Conservation (phyloP, 2,797 vertebrate species). For the Sebastes hubbsi region DNA sequence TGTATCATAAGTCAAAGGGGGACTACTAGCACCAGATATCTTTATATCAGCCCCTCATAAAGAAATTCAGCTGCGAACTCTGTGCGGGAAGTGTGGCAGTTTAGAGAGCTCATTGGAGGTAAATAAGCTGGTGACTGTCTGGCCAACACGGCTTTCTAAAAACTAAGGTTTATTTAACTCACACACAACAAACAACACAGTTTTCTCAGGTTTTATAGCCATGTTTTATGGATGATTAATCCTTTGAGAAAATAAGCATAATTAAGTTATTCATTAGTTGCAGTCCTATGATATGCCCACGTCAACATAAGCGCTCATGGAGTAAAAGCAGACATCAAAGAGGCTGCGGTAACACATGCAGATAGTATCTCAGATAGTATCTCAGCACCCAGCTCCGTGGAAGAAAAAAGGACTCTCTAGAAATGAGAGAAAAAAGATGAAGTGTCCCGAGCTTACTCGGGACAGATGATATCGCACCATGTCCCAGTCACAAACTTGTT, state of each 20-base stretch:
- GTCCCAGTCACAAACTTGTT: slow-evolving; percentile 24
- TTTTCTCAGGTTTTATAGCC: background rate
- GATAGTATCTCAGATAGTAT: background rate
- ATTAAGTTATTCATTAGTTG: background rate
- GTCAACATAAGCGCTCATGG: background rate
- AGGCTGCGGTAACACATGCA: background rate
- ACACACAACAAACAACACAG: slow-evolving; percentile 1
- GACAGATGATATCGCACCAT: background rate
- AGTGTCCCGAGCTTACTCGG: background rate
- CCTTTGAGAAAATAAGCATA: background rate
- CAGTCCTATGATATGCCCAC: background rate
- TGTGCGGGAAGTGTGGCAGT: background rate
- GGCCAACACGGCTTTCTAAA: slow-evolving; percentile 3
- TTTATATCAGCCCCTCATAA: slow-evolving; percentile 54
- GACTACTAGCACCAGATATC: slow-evolving; percentile 50
- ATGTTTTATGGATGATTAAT: background rate
- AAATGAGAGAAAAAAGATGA: background rate
- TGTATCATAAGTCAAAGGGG: slow-evolving; percentile 64
- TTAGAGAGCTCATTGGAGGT: background rate
- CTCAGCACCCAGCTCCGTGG: background rate
- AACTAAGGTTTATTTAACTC: slow-evolving; percentile 8
- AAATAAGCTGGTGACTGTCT: slow-evolving; percentile 6
- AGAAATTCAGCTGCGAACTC: slow-evolving; percentile 17
- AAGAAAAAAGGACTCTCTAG: background rate
- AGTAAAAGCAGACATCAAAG: background rate